A percentile compares a stretch with the other conserved stretches of the same genome.
phyloP scores from a whole-genome alignment of 2,113 vertebrate species.

The Microcebus jonahi region DNA sequence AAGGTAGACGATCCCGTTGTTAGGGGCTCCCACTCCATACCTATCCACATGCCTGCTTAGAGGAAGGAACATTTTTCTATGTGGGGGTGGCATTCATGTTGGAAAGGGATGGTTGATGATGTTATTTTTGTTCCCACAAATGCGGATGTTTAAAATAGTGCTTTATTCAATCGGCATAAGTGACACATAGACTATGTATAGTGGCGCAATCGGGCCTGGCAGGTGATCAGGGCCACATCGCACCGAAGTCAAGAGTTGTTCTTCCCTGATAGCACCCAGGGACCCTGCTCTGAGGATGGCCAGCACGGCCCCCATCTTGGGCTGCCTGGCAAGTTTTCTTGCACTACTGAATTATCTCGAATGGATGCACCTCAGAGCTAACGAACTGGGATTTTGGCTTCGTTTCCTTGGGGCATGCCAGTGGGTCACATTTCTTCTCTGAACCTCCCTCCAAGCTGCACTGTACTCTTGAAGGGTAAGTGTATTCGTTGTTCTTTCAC shows the following conservation, averaged over 20 bases:
- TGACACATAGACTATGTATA: conserved; percentile 83
- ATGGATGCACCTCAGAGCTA: conserved; percentile 41
- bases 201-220: conserved; percentile 65
- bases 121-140: conserved; percentile 73
- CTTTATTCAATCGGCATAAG: conserved; percentile 77
- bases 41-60: neutral
- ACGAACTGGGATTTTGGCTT: conserved; percentile 47
- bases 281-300: neutral
- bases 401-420: conserved; percentile 37
- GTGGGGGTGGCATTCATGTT: conserved; percentile 39
- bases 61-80: conserved; percentile 66
- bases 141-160: conserved; percentile 84
- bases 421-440: conserved; percentile 67
- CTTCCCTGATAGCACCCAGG: neutral
- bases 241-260: conserved; percentile 44
- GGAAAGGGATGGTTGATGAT: neutral
- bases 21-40: conserved; percentile 17
- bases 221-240: conserved; percentile 47
- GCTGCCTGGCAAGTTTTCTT: neutral
- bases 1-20: conserved; percentile 28
- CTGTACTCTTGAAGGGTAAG: conserved; percentile 75
- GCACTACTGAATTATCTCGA: conserved; percentile 1
- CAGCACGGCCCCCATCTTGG: neutral
- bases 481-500: conserved; percentile 46
- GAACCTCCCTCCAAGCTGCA: conserved; percentile 65